Conservation (phyloP, 2,888 invertebrate species). For the Junonia oenone region DNA sequence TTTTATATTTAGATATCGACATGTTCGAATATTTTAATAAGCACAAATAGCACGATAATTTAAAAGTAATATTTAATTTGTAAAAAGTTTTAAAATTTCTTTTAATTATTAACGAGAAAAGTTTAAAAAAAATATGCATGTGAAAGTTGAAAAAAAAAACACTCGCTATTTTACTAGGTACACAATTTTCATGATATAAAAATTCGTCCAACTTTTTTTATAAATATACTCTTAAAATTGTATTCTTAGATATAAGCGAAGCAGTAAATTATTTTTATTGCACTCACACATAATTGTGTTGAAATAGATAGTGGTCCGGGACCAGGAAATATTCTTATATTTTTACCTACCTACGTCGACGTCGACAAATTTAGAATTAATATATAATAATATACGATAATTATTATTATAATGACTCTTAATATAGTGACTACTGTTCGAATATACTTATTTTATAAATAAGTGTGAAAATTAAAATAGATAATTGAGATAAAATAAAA, state of each 20-base stretch:
- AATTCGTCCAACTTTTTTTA: not conserved
- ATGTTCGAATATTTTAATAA: slow-evolving; percentile 6
- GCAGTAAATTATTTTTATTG: slow-evolving; percentile 23
- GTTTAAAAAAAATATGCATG: too few relatives aligned
- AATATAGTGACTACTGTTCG: not conserved
- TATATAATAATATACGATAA: not conserved
- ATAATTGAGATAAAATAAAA: not conserved
- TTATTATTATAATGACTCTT: not conserved
- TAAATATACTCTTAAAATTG: not conserved
- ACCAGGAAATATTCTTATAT: slow-evolving; percentile 10
- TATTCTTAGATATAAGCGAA: slow-evolving; percentile 5
- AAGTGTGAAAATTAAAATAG: not conserved
- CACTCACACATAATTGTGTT: slow-evolving; percentile 21
- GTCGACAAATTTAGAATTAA: not conserved
- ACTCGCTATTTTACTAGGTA: not conserved
- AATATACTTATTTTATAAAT: not conserved
- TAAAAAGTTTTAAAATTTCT: too few relatives aligned
- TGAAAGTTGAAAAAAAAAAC: not conserved
- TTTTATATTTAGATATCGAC: slow-evolving; percentile 11
- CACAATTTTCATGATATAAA: not conserved
- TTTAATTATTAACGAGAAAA: too few relatives aligned
- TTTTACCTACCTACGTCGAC: slow-evolving; percentile 7
- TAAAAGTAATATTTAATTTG: too few relatives aligned
- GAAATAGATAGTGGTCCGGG: slow-evolving; percentile 10
- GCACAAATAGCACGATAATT: too few relatives aligned